Percentiles rank a stretch among this genome's conserved stretches.
These are phyloP conservation scores for Acanthosepion lycidas DNA, from an alignment of 2,888 invertebrate species.

Conservation along the genomic window DNA sequence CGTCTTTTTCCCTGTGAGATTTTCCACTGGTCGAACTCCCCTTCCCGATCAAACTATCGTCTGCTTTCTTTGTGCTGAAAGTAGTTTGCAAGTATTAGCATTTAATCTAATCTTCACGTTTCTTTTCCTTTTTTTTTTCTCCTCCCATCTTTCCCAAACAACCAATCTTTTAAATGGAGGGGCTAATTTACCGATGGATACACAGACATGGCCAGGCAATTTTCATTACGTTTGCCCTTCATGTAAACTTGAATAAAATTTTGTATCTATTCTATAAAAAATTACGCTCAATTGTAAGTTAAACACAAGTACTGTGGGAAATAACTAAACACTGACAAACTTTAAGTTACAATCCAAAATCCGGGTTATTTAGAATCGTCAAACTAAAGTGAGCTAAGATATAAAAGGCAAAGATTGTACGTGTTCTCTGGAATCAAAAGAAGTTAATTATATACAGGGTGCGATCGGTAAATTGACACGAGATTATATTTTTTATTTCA, in stretches of 20 bases:
- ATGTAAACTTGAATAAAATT: not conserved
- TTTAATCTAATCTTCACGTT: not conserved
- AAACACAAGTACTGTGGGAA: no score
- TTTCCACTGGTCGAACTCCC: not conserved
- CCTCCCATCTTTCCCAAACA: not conserved
- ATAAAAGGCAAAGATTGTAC: no score
- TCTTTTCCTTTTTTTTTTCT: not conserved
- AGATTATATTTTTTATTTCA: no score
- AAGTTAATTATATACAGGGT: no score
- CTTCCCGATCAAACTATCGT: not conserved
- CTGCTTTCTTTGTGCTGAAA: conserved; percentile 11
- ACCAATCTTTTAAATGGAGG: not conserved
- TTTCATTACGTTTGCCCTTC: not conserved
- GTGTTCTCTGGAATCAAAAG: no score
- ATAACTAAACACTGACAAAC: no score
- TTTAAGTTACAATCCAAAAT: no score
- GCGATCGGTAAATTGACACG: no score
- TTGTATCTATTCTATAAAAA: not conserved
- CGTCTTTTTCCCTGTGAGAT: not conserved
- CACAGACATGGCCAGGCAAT: not conserved
- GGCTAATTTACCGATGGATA: not conserved
- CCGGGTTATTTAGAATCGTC: no score
- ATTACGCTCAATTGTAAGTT: not conserved
- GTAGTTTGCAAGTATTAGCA: not conserved
- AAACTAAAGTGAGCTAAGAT: no score